These are phyloP conservation scores for Timema podura DNA, from an alignment of 2,888 invertebrate genomes.

Conservation along the genomic window DNA sequence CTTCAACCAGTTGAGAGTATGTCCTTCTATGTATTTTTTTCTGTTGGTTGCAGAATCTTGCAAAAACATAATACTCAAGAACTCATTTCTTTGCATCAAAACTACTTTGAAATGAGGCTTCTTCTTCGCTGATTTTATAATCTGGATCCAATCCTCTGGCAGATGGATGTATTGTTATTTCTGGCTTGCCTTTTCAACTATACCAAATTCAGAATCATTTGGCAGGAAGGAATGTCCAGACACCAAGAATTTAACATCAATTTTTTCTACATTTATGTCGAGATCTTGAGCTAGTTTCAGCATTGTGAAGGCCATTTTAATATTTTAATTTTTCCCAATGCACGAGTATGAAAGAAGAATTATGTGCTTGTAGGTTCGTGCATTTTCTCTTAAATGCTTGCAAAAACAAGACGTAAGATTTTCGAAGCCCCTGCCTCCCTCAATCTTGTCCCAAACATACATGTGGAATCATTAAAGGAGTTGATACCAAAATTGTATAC, in stretches of 20 bases:
- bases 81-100: not conserved
- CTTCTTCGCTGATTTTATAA: not conserved
- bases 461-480: not conserved
- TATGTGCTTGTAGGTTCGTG: not conserved
- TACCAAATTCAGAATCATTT: constrained; percentile 11
- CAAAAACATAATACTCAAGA: not conserved
- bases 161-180: not conserved
- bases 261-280: not conserved
- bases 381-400: not conserved
- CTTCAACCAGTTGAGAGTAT: constrained; percentile 30
- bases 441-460: constrained; percentile 14
- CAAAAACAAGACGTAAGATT: not conserved
- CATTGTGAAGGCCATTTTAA: not conserved
- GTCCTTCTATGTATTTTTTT: not conserved
- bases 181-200: not conserved
- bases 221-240: not conserved
- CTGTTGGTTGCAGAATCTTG: not conserved
- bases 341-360: not conserved
- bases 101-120: not conserved
- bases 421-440: not conserved
- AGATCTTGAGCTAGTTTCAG: not conserved
- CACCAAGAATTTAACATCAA: not conserved
- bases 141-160: constrained; percentile 1
- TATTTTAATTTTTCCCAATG: not conserved
- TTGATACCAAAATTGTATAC: not conserved